Conservation (phyloP, 1,140 invertebrate genomes). For the Cyclina sinensis region DNA sequence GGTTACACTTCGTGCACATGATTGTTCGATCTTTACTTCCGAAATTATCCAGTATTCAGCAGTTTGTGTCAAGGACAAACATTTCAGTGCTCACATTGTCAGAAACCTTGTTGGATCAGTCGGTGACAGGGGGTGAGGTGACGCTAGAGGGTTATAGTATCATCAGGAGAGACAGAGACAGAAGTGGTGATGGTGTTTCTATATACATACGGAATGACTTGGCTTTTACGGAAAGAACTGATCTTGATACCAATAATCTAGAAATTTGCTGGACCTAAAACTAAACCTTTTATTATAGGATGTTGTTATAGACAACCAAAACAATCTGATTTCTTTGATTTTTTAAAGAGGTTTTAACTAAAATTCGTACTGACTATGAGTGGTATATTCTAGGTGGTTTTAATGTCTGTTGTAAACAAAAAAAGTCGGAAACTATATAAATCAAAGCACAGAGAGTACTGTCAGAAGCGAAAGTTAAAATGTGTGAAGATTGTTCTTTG, state of each 20-base stretch:
- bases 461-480: too few species aligned
- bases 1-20: constrained; percentile 21
- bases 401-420: too few species aligned
- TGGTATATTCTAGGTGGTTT: too few species aligned
- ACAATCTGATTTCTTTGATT: constrained; percentile 24
- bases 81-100: constrained; percentile 25
- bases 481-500: too few species aligned
- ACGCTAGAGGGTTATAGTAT: constrained; percentile 15
- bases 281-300: constrained; percentile 23
- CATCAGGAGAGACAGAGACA: constrained; percentile 18
- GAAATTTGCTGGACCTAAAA: constrained; percentile 37
- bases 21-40: constrained; percentile 22
- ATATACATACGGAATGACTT: constrained; percentile 36
- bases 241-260: not conserved
- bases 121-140: not conserved
- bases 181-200: constrained; percentile 34
- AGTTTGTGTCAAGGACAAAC: not conserved
- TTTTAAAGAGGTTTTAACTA: too few species aligned
- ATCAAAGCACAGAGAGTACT: too few species aligned
- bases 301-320: constrained; percentile 50
- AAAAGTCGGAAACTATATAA: too few species aligned
- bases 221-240: constrained; percentile 31
- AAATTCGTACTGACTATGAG: too few species aligned
- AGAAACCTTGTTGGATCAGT: constrained; percentile 13
- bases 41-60: constrained; percentile 11